These are phyloP conservation scores for Plotosus lineatus DNA, from an alignment of 2,113 vertebrate genomes.

Conservation along the genomic window DNA sequence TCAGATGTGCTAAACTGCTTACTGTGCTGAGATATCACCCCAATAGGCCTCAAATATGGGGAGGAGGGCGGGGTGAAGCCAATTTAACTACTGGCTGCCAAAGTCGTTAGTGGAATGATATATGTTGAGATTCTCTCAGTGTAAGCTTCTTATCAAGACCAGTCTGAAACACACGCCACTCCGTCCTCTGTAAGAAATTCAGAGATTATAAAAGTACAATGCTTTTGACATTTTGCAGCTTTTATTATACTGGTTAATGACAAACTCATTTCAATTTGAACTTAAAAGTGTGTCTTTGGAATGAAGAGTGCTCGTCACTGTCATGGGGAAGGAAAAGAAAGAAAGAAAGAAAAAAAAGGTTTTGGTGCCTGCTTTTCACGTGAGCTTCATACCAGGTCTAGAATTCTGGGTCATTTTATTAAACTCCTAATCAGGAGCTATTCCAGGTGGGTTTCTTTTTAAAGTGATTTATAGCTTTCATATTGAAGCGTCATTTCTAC, in stretches of 20 bases:
- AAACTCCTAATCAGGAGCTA: conserved; percentile 65
- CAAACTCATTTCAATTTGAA: conserved; percentile 77
- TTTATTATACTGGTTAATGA: conserved; percentile 80
- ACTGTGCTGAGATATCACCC: conserved; percentile 78
- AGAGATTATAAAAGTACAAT: conserved; percentile 80
- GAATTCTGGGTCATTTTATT: conserved; percentile 68
- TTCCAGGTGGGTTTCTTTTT: conserved; percentile 64
- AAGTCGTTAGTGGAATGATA: conserved; percentile 79
- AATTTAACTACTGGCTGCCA: conserved; percentile 79
- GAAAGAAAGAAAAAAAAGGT: conserved; percentile 47
- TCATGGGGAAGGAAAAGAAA: conserved; percentile 11
- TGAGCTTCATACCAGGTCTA: conserved; percentile 67
- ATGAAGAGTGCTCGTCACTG: conserved; percentile 63
- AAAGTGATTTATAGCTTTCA: conserved; percentile 52
- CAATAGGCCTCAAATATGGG: conserved; percentile 75
- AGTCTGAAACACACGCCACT: conserved; percentile 78
- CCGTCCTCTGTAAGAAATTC: conserved; percentile 75
- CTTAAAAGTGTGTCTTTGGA: conserved; percentile 71
- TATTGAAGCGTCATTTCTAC: conserved; percentile 54
- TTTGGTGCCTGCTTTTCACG: conserved; percentile 57
- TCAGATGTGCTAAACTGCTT: conserved; percentile 76
- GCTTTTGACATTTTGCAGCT: conserved; percentile 80
- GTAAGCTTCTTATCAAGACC: conserved; percentile 79
- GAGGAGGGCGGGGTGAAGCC: conserved; percentile 78
- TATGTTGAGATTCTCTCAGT: conserved; percentile 76